phyloP scores from a whole-genome alignment of 2,888 invertebrate species.

The Diarsia mendica region DNA sequence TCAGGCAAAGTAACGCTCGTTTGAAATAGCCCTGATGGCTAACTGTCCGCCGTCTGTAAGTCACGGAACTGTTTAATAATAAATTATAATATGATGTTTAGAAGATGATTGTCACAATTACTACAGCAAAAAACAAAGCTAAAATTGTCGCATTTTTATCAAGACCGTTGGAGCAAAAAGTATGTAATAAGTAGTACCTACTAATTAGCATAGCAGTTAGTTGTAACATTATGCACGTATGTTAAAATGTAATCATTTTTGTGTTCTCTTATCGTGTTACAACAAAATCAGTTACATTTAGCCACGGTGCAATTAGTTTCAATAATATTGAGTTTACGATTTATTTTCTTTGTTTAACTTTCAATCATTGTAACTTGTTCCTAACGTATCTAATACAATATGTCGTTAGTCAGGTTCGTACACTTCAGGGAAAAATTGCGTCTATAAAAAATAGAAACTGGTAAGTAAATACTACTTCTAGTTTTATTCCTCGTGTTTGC shows the following conservation, averaged over 20 bases:
- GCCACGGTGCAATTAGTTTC: neutral
- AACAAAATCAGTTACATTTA: neutral
- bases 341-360: constrained; percentile 9
- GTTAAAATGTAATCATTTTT: constrained; percentile 2
- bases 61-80: constrained; percentile 30
- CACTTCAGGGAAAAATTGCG: neutral
- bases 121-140: constrained; percentile 3
- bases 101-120: constrained; percentile 32
- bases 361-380: neutral
- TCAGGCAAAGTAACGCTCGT: neutral
- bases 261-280: neutral
- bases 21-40: neutral
- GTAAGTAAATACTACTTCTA: neutral
- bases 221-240: constrained; percentile 16
- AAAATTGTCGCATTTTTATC: constrained; percentile 32
- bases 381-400: neutral
- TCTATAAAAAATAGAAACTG: neutral
- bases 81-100: constrained; percentile 32
- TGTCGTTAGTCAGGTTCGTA: neutral
- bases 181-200: neutral
- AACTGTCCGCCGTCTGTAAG: neutral
- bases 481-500: neutral
- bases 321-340: neutral
- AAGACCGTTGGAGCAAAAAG: constrained; percentile 11
- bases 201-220: constrained; percentile 30